Evolutionary conservation across 2,797 vertebrate species (phyloP).

Genomic region (Pitangus sulphuratus): DNA sequence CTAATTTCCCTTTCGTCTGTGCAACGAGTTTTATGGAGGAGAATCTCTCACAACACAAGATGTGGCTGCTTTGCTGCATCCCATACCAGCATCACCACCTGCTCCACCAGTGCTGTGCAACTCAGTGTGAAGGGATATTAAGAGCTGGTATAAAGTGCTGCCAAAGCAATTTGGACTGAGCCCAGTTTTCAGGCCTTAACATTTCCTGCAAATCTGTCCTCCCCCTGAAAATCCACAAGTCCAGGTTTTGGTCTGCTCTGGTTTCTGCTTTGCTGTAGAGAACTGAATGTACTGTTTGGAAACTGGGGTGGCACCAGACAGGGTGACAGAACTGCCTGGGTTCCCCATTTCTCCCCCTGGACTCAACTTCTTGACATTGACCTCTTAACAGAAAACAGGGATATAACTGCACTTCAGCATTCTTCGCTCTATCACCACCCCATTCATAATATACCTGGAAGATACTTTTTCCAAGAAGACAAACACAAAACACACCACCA

Average conservation of each 20-base stretch:
- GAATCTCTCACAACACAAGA: background rate
- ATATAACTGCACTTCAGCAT: background rate
- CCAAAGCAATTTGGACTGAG: slow-evolving; percentile 51
- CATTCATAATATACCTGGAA: background rate
- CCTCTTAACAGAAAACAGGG: background rate
- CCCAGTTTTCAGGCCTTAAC: slow-evolving; percentile 12
- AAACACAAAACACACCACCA: background rate
- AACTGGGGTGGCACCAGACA: background rate
- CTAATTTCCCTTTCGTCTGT: slow-evolving; percentile 28
- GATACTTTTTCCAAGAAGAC: background rate
- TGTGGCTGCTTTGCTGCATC: slow-evolving; percentile 22
- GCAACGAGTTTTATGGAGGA: background rate
- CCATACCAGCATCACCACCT: slow-evolving; percentile 53
- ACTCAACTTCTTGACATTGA: background rate
- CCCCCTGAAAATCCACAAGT: background rate
- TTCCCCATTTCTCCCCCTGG: background rate
- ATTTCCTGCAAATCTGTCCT: slow-evolving; percentile 27
- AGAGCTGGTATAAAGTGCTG: background rate
- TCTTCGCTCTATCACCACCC: background rate
- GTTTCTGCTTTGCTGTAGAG: background rate
- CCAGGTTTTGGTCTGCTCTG: background rate
- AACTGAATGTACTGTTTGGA: background rate
- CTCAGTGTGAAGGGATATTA: background rate
- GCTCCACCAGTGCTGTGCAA: slow-evolving; percentile 22
- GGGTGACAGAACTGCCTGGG: background rate